These are phyloP conservation scores for Podabrus alpinus DNA, from an alignment of 2,888 invertebrate genomes.

Conservation along the genomic window DNA sequence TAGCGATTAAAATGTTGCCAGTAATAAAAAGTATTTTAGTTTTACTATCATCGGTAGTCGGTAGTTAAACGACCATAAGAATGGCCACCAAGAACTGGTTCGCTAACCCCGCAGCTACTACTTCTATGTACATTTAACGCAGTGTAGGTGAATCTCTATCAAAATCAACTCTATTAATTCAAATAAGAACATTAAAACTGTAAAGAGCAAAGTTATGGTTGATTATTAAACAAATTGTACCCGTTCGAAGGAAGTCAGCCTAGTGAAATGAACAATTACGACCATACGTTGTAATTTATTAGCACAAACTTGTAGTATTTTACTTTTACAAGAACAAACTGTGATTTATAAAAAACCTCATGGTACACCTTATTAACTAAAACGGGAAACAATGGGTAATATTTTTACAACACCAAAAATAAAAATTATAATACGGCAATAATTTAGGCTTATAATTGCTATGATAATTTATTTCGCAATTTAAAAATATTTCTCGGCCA, in stretches of 20 bases:
- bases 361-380: background rate
- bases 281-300: background rate
- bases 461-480: background rate
- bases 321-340: background rate
- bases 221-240: constrained; percentile 38
- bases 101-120: constrained; percentile 24
- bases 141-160: constrained; percentile 27
- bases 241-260: background rate
- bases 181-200: constrained; percentile 6
- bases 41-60: constrained; percentile 32
- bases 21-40: constrained; percentile 35
- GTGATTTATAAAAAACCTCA: background rate
- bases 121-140: constrained; percentile 15
- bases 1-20: constrained; percentile 37
- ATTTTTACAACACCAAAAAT: background rate
- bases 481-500: background rate
- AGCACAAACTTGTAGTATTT: background rate
- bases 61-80: constrained; percentile 38
- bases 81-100: constrained; percentile 37
- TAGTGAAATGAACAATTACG: background rate
- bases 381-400: background rate
- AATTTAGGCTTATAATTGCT: background rate
- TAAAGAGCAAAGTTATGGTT: constrained; percentile 28
- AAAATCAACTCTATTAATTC: constrained; percentile 14
- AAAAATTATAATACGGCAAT: background rate